Evolutionary conservation across 2,113 vertebrate genomes (phyloP).

Genomic region (Caloenas nicobarica): DNA sequence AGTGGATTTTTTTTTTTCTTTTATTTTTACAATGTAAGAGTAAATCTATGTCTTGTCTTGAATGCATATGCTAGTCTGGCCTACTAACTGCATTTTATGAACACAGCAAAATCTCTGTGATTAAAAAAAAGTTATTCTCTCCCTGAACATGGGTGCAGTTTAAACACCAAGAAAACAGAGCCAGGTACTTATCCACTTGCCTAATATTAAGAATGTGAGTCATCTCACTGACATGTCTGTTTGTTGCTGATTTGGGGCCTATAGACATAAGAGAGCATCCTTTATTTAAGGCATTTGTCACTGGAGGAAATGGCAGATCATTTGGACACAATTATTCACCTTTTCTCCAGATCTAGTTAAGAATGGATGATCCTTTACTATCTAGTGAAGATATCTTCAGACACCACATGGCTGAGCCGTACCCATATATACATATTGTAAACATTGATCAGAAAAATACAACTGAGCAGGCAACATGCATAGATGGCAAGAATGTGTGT

Average conservation of each 20-base stretch:
- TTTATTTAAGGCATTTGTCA: constrained; percentile 6
- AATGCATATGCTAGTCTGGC: neutral
- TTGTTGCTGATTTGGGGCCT: constrained; percentile 30
- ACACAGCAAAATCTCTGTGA: neutral
- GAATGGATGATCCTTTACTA: constrained; percentile 3
- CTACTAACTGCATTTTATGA: constrained; percentile 5
- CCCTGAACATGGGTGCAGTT: neutral
- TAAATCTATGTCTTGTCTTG: neutral
- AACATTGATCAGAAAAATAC: neutral
- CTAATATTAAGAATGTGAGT: constrained; percentile 1
- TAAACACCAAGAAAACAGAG: neutral
- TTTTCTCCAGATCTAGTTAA: neutral
- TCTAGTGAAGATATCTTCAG: neutral
- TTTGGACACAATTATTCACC: neutral
- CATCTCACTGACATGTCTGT: neutral
- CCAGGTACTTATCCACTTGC: neutral
- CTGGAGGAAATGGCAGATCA: neutral
- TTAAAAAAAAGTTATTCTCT: neutral
- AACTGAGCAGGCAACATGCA: neutral
- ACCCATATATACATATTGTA: neutral
- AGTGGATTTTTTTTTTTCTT: neutral
- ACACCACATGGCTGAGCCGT: neutral
- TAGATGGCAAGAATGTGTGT: neutral
- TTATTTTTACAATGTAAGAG: neutral
- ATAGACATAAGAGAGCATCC: neutral